Evolutionary conservation across 2,113 vertebrate species (phyloP).

Genomic region (Cebidichthys violaceus): DNA sequence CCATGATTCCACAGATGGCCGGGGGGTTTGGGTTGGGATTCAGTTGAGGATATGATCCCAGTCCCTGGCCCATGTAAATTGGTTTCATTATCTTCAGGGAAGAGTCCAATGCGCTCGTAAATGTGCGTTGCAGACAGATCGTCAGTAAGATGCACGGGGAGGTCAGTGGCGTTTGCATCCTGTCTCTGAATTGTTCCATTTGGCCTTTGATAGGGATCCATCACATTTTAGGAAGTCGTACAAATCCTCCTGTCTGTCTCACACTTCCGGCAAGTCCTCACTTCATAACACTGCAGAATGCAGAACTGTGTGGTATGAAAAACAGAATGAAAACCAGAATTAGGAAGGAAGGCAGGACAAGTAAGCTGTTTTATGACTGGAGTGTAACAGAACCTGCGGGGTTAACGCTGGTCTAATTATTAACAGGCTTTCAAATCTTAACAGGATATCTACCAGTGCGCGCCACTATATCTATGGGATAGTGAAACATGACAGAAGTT

Average conservation of each 20-base stretch:
- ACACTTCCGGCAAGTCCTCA: background rate
- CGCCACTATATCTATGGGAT: background rate
- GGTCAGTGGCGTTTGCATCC: background rate
- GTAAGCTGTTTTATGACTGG: slow-evolving; percentile 12
- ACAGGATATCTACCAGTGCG: slow-evolving; percentile 46
- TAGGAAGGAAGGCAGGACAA: background rate
- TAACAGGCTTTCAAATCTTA: slow-evolving; percentile 74
- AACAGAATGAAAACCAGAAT: background rate
- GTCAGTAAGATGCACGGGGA: slow-evolving; percentile 22
- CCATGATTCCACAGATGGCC: background rate
- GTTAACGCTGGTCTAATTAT: slow-evolving; percentile 68
- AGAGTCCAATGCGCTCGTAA: background rate
- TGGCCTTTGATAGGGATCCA: slow-evolving; percentile 49
- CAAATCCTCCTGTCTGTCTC: background rate
- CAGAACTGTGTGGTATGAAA: background rate
- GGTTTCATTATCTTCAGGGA: background rate
- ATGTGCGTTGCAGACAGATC: background rate
- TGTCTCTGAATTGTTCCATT: background rate
- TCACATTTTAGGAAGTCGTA: slow-evolving; percentile 30
- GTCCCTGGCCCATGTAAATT: background rate
- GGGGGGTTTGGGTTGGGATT: background rate
- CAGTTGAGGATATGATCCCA: background rate
- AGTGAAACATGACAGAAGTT: background rate
- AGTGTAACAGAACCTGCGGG: slow-evolving; percentile 10
- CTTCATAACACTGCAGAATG: slow-evolving; percentile 18